Conservation (phyloP, 2,113 vertebrate genomes). For the Equus quagga region DNA sequence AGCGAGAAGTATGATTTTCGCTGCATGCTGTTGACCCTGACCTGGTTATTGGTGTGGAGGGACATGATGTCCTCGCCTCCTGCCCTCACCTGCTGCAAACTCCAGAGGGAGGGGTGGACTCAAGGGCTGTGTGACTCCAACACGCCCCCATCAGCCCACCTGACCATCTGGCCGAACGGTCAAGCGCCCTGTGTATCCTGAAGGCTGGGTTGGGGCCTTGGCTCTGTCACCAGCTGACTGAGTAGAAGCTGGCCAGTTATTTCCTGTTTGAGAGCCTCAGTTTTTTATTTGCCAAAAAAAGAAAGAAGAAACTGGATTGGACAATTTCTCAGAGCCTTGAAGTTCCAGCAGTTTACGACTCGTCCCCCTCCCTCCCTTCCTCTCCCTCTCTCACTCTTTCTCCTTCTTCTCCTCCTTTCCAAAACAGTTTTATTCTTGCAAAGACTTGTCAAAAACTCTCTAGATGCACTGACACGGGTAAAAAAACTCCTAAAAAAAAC, state of each 20-base stretch:
- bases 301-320: neutral
- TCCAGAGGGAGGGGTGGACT: neutral
- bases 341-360: neutral
- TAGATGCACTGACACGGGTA: neutral
- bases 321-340: neutral
- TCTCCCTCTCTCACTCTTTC: rapidly evolving
- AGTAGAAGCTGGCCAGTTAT: neutral
- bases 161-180: no score
- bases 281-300: neutral
- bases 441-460: neutral
- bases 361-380: neutral
- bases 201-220: neutral
- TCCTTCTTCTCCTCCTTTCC: neutral
- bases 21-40: neutral
- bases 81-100: neutral
- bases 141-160: neutral
- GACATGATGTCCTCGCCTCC: neutral
- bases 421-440: neutral
- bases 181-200: rapidly evolving
- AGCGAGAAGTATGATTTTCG: constrained; percentile 50
- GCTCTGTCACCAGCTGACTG: neutral
- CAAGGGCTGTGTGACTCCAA: rapidly evolving
- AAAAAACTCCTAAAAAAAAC: neutral
- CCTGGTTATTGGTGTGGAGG: neutral
- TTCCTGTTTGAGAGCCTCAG: neutral